Percentiles rank a stretch among this genome's conserved stretches.
Evolutionary conservation across 1,140 invertebrate genomes (phyloP).

Genomic region (Heliconius congener): DNA sequence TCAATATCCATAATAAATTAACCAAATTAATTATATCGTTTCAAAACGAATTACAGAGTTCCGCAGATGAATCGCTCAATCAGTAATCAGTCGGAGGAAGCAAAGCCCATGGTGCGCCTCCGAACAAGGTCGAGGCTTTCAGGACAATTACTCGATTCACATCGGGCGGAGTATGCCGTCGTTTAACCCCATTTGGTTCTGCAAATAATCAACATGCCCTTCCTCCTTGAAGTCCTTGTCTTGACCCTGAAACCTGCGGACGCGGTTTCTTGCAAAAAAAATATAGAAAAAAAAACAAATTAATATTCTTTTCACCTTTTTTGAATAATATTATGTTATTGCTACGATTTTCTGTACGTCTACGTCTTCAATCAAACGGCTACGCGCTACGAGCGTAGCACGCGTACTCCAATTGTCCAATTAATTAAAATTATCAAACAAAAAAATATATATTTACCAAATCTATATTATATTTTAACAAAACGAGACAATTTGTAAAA

Average conservation of each 20-base stretch:
- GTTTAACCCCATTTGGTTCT: constrained; percentile 36
- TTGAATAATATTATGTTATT: background rate
- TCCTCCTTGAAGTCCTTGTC: constrained; percentile 59
- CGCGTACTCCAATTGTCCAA: constrained; percentile 29
- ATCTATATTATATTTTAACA: background rate
- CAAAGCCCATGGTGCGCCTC: constrained; percentile 52
- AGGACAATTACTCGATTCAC: constrained; percentile 58
- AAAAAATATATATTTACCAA: background rate
- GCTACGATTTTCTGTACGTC: background rate
- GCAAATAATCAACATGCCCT: constrained; percentile 46
- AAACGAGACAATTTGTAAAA: constrained; percentile 1
- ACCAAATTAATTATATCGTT: constrained; percentile 11
- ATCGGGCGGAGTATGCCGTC: constrained; percentile 37
- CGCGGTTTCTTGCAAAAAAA: constrained; percentile 14
- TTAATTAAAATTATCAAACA: background rate
- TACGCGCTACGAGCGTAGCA: constrained; percentile 46
- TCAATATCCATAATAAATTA: background rate
- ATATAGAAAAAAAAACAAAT: background rate
- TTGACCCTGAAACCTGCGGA: constrained; percentile 59
- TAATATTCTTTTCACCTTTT: background rate
- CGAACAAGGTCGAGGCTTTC: constrained; percentile 65
- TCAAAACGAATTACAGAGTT: constrained; percentile 7
- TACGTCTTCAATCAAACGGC: constrained; percentile 7
- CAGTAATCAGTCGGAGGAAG: constrained; percentile 27
- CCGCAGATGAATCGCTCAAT: constrained; percentile 31